Conservation (phyloP, 2,797 vertebrate genomes). For the Valencia hispanica region DNA sequence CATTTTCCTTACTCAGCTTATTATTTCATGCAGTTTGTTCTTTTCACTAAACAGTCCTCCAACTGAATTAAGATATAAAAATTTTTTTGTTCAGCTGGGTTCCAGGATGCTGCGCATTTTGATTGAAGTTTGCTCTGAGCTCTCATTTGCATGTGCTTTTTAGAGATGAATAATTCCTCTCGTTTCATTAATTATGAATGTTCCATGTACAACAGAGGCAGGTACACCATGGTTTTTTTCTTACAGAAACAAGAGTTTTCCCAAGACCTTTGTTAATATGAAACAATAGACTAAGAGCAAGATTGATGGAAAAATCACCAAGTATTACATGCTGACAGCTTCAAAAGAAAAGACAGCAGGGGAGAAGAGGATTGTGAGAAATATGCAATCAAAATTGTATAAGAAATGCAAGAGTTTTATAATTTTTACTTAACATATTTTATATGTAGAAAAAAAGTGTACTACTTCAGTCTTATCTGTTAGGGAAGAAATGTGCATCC, state of each 20-base stretch:
- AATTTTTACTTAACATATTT: neutral
- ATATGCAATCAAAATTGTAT: neutral
- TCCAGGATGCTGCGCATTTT: neutral
- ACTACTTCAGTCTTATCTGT: neutral
- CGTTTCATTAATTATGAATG: constrained; percentile 8
- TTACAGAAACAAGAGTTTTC: neutral
- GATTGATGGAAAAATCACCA: constrained; percentile 1
- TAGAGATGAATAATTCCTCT: neutral
- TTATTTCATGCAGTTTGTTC: neutral
- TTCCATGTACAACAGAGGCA: neutral
- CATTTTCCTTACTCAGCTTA: neutral
- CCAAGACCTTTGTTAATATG: neutral
- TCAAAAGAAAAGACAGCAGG: constrained; percentile 9
- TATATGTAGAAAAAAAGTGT: neutral
- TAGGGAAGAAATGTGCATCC: neutral
- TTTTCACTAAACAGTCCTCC: neutral
- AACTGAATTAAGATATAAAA: neutral
- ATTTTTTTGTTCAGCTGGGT: neutral
- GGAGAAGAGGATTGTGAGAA: neutral
- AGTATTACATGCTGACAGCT: neutral
- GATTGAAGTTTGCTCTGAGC: neutral
- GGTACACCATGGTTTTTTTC: neutral
- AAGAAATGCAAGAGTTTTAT: neutral
- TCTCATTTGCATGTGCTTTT: neutral
- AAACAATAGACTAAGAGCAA: constrained; percentile 10